A percentile compares a stretch with the other conserved stretches of the same genome.
phyloP scores from a whole-genome alignment of 2,888 invertebrate genomes.

The Galerucella nymphaeae region DNA sequence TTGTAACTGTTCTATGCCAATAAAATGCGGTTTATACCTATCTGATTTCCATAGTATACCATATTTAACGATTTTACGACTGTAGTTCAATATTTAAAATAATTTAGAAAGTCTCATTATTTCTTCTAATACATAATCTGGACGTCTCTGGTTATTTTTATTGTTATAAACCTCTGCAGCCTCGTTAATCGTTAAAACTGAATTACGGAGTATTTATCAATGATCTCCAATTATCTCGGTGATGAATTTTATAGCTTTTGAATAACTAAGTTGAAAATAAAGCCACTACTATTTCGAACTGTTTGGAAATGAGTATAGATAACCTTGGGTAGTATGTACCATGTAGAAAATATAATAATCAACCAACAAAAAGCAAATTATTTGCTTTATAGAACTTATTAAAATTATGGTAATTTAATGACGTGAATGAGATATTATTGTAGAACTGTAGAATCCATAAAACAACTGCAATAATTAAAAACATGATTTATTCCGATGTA shows the following conservation, averaged over 20 bases:
- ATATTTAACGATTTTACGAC: too few relatives aligned
- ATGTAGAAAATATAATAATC: background rate
- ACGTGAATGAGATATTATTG: too few relatives aligned
- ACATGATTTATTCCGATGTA: too few relatives aligned
- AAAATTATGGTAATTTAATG: too few relatives aligned
- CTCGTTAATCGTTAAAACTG: background rate
- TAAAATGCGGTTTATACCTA: too few relatives aligned
- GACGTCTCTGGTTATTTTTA: background rate
- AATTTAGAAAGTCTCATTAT: too few relatives aligned
- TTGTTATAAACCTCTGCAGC: background rate
- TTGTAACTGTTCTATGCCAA: background rate
- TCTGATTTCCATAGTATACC: too few relatives aligned
- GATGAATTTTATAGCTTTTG: slow-evolving; percentile 9
- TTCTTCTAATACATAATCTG: too few relatives aligned
- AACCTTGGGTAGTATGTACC: background rate
- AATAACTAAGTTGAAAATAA: slow-evolving; percentile 1
- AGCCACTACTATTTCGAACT: background rate
- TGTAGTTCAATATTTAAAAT: too few relatives aligned
- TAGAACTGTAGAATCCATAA: too few relatives aligned
- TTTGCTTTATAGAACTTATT: background rate
- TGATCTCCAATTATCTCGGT: slow-evolving; percentile 15
- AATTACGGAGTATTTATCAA: slow-evolving; percentile 5
- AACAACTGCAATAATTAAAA: too few relatives aligned
- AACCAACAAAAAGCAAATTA: background rate
- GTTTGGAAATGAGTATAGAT: background rate